Percentiles rank a stretch among this genome's conserved stretches.
Evolutionary conservation across 2,888 invertebrate genomes (phyloP).

Genomic region (Sinohyriopsis cumingii): DNA sequence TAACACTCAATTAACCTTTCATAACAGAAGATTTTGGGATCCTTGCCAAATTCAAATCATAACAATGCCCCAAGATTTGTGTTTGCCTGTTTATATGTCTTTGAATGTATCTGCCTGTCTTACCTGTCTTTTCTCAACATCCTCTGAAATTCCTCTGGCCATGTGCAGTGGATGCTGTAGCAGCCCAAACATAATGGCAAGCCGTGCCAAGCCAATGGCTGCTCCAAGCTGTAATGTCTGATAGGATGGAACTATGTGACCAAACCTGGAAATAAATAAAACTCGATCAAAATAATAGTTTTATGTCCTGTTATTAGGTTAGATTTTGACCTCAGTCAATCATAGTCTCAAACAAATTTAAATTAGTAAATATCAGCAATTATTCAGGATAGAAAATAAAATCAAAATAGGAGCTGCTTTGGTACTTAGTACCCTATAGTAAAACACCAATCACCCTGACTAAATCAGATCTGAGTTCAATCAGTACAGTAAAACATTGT

Average conservation of each 20-base stretch:
- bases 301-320: not conserved
- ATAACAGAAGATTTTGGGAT: too few relatives aligned
- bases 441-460: too few relatives aligned
- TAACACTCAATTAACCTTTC: too few relatives aligned
- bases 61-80: too few relatives aligned
- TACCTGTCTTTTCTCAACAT: conserved; percentile 64
- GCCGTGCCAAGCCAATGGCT: conserved; percentile 64
- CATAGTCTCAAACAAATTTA: not conserved
- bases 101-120: not conserved
- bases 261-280: conserved; percentile 50
- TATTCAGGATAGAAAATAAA: too few relatives aligned
- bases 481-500: too few relatives aligned
- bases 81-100: too few relatives aligned
- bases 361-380: too few relatives aligned
- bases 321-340: not conserved
- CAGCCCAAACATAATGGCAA: conserved; percentile 62
- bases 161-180: conserved; percentile 59
- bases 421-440: too few relatives aligned
- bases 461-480: too few relatives aligned
- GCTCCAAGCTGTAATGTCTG: conserved; percentile 68
- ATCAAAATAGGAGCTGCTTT: too few relatives aligned
- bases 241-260: conserved; percentile 60
- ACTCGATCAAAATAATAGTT: not conserved
- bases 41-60: too few relatives aligned
- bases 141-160: conserved; percentile 45